A percentile compares a stretch with the other conserved stretches of the same genome.
Evolutionary conservation across 2,888 invertebrate genomes (phyloP).

Genomic region (Polia nebulosa): DNA sequence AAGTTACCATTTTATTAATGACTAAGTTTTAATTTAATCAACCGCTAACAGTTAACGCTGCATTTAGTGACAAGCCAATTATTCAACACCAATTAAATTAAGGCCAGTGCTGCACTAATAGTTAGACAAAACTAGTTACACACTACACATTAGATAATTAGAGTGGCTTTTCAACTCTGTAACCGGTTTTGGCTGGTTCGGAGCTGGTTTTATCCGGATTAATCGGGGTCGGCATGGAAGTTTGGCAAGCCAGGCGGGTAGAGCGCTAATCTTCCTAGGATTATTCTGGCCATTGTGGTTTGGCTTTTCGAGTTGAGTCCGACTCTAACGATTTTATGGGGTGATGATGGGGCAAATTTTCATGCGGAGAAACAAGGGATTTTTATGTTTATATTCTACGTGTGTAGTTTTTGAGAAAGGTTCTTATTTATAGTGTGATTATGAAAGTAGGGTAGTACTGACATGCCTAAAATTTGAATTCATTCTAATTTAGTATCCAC

Average conservation of each 20-base stretch:
- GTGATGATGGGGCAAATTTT: conserved; percentile 30
- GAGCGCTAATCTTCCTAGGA: conserved; percentile 65
- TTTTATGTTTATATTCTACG: background rate
- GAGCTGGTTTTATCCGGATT: conserved; percentile 67
- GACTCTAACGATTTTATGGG: conserved; percentile 26
- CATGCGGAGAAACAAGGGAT: background rate
- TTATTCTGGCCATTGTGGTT: conserved; percentile 59
- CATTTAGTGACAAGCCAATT: conserved; percentile 12
- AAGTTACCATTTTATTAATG: no score
- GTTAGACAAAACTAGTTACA: conserved; percentile 33
- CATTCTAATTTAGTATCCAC: no score
- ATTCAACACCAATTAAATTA: conserved; percentile 21
- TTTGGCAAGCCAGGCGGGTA: conserved; percentile 61
- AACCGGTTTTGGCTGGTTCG: conserved; percentile 64
- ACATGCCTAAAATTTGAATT: no score
- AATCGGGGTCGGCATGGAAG: conserved; percentile 60
- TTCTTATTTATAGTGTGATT: no score
- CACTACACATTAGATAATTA: conserved; percentile 59
- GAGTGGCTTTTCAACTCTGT: conserved; percentile 64
- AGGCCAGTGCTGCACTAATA: conserved; percentile 22
- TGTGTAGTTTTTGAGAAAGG: background rate
- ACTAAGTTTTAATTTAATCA: background rate
- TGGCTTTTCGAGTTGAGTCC: conserved; percentile 37
- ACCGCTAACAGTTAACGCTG: background rate
- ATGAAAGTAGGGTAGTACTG: no score